Base-by-base conservation (phyloP, 2,113 vertebrate genomes). In the Takifugu bimaculatus region DNA sequence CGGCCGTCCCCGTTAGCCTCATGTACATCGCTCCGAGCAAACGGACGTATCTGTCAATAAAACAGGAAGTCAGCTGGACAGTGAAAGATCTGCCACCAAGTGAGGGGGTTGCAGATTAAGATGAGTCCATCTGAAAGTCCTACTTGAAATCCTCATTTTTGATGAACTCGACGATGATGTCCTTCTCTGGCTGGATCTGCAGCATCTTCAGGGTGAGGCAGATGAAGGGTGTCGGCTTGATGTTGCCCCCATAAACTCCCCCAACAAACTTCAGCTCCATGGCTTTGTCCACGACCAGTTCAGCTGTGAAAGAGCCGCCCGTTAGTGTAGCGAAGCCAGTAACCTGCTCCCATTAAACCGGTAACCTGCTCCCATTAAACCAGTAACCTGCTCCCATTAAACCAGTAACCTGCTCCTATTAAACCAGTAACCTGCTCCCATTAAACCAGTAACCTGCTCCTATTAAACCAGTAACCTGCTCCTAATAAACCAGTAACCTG, bases 131-230 rank as follows among this genome's bases (percentile, higher is more conserved):
- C 3, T 39, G 1, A 39, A 10, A 9, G 2, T 10, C 94, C 87
- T 84, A 98, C 97, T 99, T 99, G 86, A 98, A 99, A 68, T 99
- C 97, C 82, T 99, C 96, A 28, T 99, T 99, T 64, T 98, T 98
- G 2, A 99, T 99, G 77, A 99, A 99, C 74, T 99, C 97, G 0
- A 99, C 96, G 43, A 99, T 98, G 60, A 99, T 99, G 84, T 99
- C 97, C 63, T 99, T 99, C 48, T 99, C 96, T 0, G 97, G 97
- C 13, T 99, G 97, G 64, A 99, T 99, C 73, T 99, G 97, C 55
- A 99, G 91, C 96, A 99, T 96, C 90, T 99, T 99, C 85, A 99
- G 84, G 1, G 95, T 93, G 82, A 99, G 83, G 83, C 97, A 99
- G 57, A 98, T 62, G 89, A 99, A 99, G 0, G 97, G 97, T 0